A percentile compares a stretch with the other conserved stretches of the same genome.
Evolutionary conservation across 1,140 invertebrate species (phyloP).

Genomic region (Periplaneta americana): DNA sequence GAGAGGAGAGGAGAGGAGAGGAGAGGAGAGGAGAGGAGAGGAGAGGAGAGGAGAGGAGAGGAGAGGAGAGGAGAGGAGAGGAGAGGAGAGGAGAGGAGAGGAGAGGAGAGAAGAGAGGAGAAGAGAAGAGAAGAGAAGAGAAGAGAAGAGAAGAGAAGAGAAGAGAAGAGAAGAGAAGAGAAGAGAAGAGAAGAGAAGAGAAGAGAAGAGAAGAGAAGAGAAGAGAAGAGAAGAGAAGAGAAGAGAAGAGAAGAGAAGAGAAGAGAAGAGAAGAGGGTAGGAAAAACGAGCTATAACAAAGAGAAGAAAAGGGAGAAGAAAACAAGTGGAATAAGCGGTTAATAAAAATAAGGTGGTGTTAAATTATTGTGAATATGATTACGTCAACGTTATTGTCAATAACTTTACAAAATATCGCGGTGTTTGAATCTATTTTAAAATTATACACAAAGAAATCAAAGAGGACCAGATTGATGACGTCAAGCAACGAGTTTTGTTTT

Average conservation of each 20-base stretch:
- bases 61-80: background rate
- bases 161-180: background rate
- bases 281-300: no score
- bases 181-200: background rate
- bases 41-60: background rate
- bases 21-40: background rate
- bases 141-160: background rate
- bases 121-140: background rate
- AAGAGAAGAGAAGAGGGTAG: no score
- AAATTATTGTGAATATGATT: no score
- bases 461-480: no score
- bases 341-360: no score
- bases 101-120: background rate
- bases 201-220: background rate
- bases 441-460: no score
- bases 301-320: no score
- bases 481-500: no score
- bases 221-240: background rate
- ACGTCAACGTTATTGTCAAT: no score
- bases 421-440: no score
- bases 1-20: background rate
- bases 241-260: background rate
- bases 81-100: background rate
- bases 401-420: no score
- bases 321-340: no score